Conservation (phyloP, 2,113 vertebrate species). For the Asarcornis scutulata region DNA sequence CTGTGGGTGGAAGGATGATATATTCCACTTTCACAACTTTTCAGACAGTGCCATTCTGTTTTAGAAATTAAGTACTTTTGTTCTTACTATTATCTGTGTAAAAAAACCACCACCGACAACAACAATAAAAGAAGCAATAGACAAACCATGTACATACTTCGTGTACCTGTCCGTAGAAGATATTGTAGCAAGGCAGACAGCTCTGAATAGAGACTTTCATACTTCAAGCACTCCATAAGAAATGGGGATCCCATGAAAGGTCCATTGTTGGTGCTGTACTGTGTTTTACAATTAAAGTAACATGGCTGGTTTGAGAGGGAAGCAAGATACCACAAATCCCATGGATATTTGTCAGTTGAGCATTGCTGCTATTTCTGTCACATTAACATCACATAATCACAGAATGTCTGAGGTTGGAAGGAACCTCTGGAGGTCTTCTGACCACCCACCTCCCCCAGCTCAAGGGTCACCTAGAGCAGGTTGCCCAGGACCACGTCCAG, state of each 20-base stretch:
- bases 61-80: background rate
- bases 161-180: background rate
- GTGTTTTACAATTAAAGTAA: background rate
- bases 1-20: background rate
- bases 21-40: background rate
- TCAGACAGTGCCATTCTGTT: background rate
- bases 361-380: background rate
- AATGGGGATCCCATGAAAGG: background rate
- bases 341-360: background rate
- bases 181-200: background rate
- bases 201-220: background rate
- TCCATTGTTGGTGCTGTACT: background rate
- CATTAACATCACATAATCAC: background rate
- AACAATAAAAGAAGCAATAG: background rate
- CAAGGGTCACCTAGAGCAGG: background rate
- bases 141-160: background rate
- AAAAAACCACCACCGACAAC: background rate
- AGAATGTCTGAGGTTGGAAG: background rate
- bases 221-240: background rate
- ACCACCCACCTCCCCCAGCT: background rate
- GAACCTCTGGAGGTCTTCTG: background rate
- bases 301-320: background rate
- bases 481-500: background rate
- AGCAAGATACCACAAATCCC: conserved; percentile 3
- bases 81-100: background rate